Conservation (phyloP, 2,888 invertebrate species). For the Stenchaetothrips biformis region DNA sequence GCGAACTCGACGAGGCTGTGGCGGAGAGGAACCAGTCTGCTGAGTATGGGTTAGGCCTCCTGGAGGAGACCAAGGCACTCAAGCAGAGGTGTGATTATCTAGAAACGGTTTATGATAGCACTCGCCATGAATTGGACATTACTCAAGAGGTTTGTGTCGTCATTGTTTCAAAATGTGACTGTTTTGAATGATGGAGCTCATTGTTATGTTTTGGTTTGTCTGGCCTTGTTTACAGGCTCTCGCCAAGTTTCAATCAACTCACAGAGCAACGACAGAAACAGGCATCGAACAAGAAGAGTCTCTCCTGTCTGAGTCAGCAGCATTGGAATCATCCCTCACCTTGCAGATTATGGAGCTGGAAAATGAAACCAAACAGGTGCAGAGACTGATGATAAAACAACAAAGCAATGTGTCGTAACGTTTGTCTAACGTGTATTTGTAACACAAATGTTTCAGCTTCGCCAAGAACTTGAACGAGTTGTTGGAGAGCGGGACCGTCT, state of each 20-base stretch:
- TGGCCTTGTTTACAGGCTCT: conserved; percentile 64
- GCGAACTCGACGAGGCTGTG: conserved; percentile 87
- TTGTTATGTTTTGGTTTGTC: conserved; percentile 27
- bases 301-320: conserved; percentile 87
- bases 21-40: conserved; percentile 95
- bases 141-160: conserved; percentile 79
- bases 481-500: conserved; percentile 84
- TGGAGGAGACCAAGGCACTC: conserved; percentile 87
- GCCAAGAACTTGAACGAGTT: conserved; percentile 83
- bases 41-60: conserved; percentile 88
- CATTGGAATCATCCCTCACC: conserved; percentile 87
- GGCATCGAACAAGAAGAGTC: conserved; percentile 97
- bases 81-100: conserved; percentile 84
- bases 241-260: conserved; percentile 89
- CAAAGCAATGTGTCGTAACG: not conserved
- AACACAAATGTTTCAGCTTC: conserved; percentile 50
- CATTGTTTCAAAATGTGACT: not conserved
- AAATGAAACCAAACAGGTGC: conserved; percentile 78
- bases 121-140: conserved; percentile 87
- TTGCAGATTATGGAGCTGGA: conserved; percentile 86
- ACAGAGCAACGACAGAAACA: conserved; percentile 89
- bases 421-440: not conserved
- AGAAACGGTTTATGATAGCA: conserved; percentile 83
- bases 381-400: conserved; percentile 27
- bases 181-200: not conserved